These are phyloP conservation scores for Emmelina monodactyla DNA, from an alignment of 2,888 invertebrate species.

Conservation along the genomic window DNA sequence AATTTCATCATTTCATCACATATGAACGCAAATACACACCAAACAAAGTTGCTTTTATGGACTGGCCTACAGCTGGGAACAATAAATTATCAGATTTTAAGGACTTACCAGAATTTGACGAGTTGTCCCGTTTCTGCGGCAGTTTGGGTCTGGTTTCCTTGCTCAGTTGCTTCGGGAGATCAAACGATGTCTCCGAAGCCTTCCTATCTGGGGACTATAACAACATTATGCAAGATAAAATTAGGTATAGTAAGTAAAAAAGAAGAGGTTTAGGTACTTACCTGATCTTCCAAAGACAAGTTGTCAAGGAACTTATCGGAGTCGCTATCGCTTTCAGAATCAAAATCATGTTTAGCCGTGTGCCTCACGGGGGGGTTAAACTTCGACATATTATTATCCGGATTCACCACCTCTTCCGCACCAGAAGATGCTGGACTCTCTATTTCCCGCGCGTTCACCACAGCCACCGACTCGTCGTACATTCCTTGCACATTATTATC, in stretches of 20 bases:
- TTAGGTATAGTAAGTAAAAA: no score
- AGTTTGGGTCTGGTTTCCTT: constrained; percentile 24
- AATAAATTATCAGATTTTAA: no score
- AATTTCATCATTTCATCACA: no score
- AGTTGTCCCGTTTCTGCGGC: constrained; percentile 30
- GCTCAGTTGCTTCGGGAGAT: constrained; percentile 26
- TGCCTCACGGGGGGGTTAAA: constrained; percentile 52
- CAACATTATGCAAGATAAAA: neutral
- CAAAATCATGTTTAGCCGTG: constrained; percentile 51
- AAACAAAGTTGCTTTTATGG: no score
- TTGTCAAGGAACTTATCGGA: constrained; percentile 41
- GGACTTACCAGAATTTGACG: constrained; percentile 47
- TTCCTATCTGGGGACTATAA: constrained; percentile 42
- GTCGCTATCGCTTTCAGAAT: constrained; percentile 49
- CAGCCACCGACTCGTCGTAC: constrained; percentile 69
- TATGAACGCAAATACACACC: no score
- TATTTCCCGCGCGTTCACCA: constrained; percentile 64
- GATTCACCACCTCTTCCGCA: constrained; percentile 32
- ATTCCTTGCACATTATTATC: constrained; percentile 35
- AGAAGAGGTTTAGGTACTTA: constrained; percentile 18
- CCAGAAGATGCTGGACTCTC: constrained; percentile 44
- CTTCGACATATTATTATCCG: constrained; percentile 45
- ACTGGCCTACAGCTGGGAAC: no score
- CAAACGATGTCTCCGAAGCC: constrained; percentile 27
- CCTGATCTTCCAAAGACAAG: constrained; percentile 37